Base-by-base conservation (phyloP, 2,797 vertebrate species). In the Enteromius radiatus region DNA sequence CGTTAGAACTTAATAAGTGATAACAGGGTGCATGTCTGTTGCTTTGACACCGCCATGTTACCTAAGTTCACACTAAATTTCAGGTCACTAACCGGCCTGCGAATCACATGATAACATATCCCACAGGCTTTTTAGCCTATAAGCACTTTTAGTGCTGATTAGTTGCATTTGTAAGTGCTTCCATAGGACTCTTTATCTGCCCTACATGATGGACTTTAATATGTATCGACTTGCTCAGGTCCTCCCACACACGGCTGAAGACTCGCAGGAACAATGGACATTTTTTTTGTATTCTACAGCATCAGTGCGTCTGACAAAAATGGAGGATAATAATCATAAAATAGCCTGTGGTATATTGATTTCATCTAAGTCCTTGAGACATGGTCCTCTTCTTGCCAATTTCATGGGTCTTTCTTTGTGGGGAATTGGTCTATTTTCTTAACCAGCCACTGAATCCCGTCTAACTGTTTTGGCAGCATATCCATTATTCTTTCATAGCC, bases 91-190 rank as follows among this genome's bases (percentile, higher is more conserved):
- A 59, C 84, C 83, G 71, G 84, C 83, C 82, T 36, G 85, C 68
- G 81, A 78, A 81, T 86, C 87, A 90, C 84, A 86, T 83, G 86
- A 87, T 85, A 80, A 76, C 61, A 36, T 31, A 17, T 84, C 80
- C 78, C 81, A 47, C 3, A 4, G 81, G 43, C 59, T 78, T 74
- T 47, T 76, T 75, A 67, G 23, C 63, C 61, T 68, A 54, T 56
- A 28, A 65, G 28, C 76, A 45, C 59, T 43, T 41, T 68, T 41
- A 70, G 15, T 41, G 70, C 80, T n/a, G 45, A 65, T 81, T 81
- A 81, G 65, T 56, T 43, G 26, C 54, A 76, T 75, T 83, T 79
- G 59, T 77, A 83, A 69, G 21, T 26, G 52, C 65, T 49, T 77
- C 64, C 71, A 61, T 10, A 36, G 74, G 73, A 65, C 65, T 70